Conservation (phyloP, 2,797 vertebrate genomes). For the Anguilla anguilla region DNA sequence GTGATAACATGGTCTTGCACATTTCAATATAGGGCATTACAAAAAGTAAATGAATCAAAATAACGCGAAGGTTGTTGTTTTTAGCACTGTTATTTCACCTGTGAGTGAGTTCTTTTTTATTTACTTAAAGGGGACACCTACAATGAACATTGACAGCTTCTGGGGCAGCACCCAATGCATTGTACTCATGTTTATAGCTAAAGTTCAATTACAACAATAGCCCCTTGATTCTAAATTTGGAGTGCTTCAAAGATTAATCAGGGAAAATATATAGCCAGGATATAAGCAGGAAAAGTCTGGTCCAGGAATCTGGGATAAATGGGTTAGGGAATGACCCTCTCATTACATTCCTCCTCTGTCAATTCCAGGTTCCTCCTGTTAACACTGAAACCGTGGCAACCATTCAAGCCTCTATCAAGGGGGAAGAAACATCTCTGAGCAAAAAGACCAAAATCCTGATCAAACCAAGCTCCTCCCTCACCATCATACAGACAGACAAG, state of each 20-base stretch:
- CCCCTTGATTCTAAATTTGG: background rate
- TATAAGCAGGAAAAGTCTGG: background rate
- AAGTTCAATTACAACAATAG: no score
- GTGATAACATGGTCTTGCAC: no score
- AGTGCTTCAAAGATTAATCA: background rate
- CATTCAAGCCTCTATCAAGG: constrained; percentile 53
- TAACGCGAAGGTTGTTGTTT: no score
- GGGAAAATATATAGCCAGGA: background rate
- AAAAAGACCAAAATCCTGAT: constrained; percentile 71
- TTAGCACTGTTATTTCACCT: no score
- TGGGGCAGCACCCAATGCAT: no score
- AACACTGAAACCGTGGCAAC: constrained; percentile 44
- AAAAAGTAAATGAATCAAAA: no score
- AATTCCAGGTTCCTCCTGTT: constrained; percentile 53
- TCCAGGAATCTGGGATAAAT: background rate
- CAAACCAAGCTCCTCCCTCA: constrained; percentile 53
- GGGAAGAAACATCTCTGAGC: constrained; percentile 38
- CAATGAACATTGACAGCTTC: no score
- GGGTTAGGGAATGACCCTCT: background rate
- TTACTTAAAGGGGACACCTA: no score
- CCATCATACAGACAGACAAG: constrained; percentile 88
- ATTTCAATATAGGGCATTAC: no score
- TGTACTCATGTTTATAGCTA: no score
- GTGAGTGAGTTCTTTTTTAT: no score
- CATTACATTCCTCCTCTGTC: background rate